Percentiles rank a stretch among this genome's conserved stretches.
Evolutionary conservation across 2,113 vertebrate species (phyloP).

Genomic region (Clarias gariepinus): DNA sequence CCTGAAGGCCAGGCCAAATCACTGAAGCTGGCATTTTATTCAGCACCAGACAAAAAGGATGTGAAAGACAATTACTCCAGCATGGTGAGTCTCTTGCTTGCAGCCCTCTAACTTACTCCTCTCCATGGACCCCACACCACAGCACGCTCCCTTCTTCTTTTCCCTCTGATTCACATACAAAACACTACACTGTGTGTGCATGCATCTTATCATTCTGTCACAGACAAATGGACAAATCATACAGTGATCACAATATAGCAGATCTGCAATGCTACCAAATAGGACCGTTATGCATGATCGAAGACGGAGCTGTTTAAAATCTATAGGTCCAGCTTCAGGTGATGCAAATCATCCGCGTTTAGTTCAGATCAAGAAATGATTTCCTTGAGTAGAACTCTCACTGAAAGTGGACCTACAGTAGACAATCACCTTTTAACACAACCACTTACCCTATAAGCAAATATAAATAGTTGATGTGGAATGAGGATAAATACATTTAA

Average conservation of each 20-base stretch:
- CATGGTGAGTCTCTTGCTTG: neutral
- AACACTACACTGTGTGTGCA: neutral
- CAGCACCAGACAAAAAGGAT: neutral
- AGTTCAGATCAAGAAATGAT: no score
- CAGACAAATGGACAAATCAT: neutral
- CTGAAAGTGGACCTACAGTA: neutral
- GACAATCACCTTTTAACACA: neutral
- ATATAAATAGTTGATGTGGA: neutral
- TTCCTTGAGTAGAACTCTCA: no score
- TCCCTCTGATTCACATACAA: neutral
- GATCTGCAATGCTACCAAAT: neutral
- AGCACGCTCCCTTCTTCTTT: neutral
- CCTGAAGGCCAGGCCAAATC: neutral
- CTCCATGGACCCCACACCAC: neutral
- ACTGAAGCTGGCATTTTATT: neutral
- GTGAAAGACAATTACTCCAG: slow-evolving; percentile 11
- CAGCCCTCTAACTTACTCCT: neutral
- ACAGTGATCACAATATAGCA: neutral
- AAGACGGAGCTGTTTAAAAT: neutral
- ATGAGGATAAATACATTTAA: neutral
- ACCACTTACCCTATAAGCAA: neutral
- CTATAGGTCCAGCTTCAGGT: neutral
- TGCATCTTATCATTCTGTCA: neutral
- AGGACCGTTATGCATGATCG: neutral
- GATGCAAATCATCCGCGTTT: neutral